Conservation (phyloP, 2,797 vertebrate genomes). For the Anguilla marmorata region DNA sequence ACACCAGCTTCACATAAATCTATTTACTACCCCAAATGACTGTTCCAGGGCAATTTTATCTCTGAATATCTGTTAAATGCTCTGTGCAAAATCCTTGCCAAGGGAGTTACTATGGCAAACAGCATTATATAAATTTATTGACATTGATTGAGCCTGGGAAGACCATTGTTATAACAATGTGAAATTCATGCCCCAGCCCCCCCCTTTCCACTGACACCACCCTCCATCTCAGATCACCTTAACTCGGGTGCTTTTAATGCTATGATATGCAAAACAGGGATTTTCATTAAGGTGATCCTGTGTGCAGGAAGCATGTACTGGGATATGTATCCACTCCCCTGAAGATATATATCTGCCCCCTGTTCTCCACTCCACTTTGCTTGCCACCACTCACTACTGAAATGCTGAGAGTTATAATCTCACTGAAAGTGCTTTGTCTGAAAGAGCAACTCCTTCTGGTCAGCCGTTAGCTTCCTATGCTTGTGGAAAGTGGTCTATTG, state of each 20-base stretch:
- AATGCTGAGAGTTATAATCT: not conserved
- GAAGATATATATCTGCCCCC: not conserved
- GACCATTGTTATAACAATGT: not conserved
- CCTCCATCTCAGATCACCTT: not conserved
- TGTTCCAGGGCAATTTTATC: not conserved
- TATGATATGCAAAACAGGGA: not conserved
- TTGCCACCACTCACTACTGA: not conserved
- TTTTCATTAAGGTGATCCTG: not conserved
- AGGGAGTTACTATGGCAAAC: not conserved
- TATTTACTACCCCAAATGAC: not conserved
- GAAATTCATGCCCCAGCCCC: not conserved
- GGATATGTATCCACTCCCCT: not conserved
- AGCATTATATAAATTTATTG: not conserved
- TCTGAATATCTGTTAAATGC: not conserved
- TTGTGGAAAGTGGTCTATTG: not conserved
- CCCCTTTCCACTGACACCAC: not conserved
- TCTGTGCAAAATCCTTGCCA: slow-evolving; percentile 14
- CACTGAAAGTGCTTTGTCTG: slow-evolving; percentile 26
- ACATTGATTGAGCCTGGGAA: not conserved
- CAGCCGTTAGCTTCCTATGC: slow-evolving; percentile 20
- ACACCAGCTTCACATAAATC: not conserved
- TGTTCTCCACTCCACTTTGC: not conserved
- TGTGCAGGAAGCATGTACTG: not conserved
- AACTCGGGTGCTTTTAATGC: not conserved
- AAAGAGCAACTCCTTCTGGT: slow-evolving; percentile 36